Base-by-base conservation (phyloP, 1,140 invertebrate species). In the Drosophila nebulosa region DNA sequence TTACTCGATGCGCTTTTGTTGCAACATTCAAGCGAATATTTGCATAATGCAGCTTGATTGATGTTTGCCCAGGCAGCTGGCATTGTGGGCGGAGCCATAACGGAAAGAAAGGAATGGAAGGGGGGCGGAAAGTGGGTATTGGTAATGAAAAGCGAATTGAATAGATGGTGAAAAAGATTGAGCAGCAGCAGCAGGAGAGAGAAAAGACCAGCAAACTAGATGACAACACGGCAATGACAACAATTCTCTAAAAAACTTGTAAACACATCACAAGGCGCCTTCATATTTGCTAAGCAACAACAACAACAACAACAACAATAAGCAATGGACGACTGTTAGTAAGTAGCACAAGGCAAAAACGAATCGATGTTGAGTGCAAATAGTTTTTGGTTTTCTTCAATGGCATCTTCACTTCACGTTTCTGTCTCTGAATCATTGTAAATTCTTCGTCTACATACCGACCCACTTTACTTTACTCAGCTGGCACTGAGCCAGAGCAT, bases 11-110 rank as follows among this genome's bases (percentile, higher is more conserved):
- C 73, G 63, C 80, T 86, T 85, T 86, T 88, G 78, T 86, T 86
- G 83, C 78, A 74, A 86, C 69, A 80, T 85, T 80, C 77, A 39
- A 68, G 77, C 77, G 78, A 65, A 86, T 86, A 86, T 86, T 86
- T 86, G 66, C 81, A 86, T 86, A 86, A 86, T 86, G 64, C 78
- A 78, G 62, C 64, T 76, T 86, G 81, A 86, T 86, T 86, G 81
- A 86, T 86, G 81, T 86, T 86, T 86, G 69, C 66, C 69, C 69
- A 63, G 61, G 7, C 21, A 46, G 36, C 9, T n/a, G n/a, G n/a
- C 39, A 39, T 24, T 14, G 9, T 9, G 9, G 24, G 59, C 26
- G 12, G n/a, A 24, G 30, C 42, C 46, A 27, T 39, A 58, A 59
- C 46, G 58, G 10, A 18, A 0, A 32, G 9, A 9, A 32, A 30